A percentile compares a stretch with the other conserved stretches of the same genome.
Evolutionary conservation across 2,888 invertebrate species (phyloP).

Genomic region (Lottia gigantea): DNA sequence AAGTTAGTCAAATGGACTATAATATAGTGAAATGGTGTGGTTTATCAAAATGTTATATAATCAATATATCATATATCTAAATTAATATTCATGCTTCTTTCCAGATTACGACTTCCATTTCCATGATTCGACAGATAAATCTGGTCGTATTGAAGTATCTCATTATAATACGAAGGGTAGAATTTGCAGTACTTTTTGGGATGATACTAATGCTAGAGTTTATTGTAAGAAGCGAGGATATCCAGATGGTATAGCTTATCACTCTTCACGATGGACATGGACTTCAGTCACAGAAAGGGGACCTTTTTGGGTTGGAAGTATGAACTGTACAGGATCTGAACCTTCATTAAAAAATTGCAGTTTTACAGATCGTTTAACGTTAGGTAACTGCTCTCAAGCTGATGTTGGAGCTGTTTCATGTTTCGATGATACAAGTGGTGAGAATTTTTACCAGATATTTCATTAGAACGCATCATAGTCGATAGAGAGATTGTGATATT

Average conservation of each 20-base stretch:
- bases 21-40: too few relatives aligned
- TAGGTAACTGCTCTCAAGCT: conserved; percentile 44
- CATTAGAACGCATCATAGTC: too few relatives aligned
- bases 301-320: conserved; percentile 49
- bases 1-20: too few relatives aligned
- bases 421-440: conserved; percentile 47
- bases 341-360: conserved; percentile 40
- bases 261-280: conserved; percentile 31
- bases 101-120: conserved; percentile 42
- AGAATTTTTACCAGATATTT: background rate
- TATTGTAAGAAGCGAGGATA: conserved; percentile 46
- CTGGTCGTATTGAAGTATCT: conserved; percentile 35
- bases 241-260: conserved; percentile 43
- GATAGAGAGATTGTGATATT: too few relatives aligned
- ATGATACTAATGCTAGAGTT: conserved; percentile 48
- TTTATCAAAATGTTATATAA: too few relatives aligned
- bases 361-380: conserved; percentile 37
- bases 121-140: conserved; percentile 18
- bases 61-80: too few relatives aligned
- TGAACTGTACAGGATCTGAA: conserved; percentile 54
- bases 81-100: background rate
- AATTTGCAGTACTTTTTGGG: conserved; percentile 65
- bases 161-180: conserved; percentile 64
- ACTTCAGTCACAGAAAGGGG: conserved; percentile 35
- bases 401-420: conserved; percentile 52